Base-by-base conservation (phyloP, 1,140 invertebrate genomes). In the Phymorhynchus buccinoides region DNA sequence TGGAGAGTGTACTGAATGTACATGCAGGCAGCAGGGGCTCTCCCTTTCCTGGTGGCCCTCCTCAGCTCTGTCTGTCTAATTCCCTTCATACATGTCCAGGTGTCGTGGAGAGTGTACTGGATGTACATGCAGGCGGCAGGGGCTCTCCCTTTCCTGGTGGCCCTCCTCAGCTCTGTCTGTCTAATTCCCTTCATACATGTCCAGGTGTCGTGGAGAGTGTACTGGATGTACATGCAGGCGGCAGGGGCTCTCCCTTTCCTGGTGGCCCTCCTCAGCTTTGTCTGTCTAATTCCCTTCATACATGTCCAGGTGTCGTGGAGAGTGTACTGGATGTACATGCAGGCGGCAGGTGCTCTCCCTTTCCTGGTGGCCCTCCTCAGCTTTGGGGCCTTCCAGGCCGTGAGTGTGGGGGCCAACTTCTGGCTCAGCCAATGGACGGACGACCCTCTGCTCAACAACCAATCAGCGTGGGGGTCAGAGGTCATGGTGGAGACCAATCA, bases 271-370 rank as follows among this genome's bases (percentile, higher is more conserved):
- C n/a, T n/a, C n/a, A n/a, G n/a, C n/a, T n/a, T n/a, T n/a, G n/a
- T n/a, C n/a, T n/a, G n/a, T n/a, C 44, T 9, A 6, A 48, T 6
- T 48, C 7, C 44, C 9, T 27, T 66, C 9, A 4, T 27, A 9
- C 16, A 12, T 22, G 32, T 90, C 95, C 42, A 86, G 85, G 85
- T 86, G 30, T 39, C 37, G 39, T 44, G 52, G 32, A 9, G 66
- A 35, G 82, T 84, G 27, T 86, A 86, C 56, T 41, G 32, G 18
- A 73, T 56, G 56, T 86, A 86, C 71, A 6, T 84, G 18, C 95
- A 95, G 91, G 97, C 97, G 27, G 96, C 98, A 83, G 97, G 97
- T 56, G 91, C 96, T 86, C 92, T 95, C 84, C 93, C 97, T 4
- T 95, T 96, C 0, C 89, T 96, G 32, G 91, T 88, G 3, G 87